These are phyloP conservation scores for Synanthedon myopaeformis DNA, from an alignment of 2,888 invertebrate species.

Conservation along the genomic window DNA sequence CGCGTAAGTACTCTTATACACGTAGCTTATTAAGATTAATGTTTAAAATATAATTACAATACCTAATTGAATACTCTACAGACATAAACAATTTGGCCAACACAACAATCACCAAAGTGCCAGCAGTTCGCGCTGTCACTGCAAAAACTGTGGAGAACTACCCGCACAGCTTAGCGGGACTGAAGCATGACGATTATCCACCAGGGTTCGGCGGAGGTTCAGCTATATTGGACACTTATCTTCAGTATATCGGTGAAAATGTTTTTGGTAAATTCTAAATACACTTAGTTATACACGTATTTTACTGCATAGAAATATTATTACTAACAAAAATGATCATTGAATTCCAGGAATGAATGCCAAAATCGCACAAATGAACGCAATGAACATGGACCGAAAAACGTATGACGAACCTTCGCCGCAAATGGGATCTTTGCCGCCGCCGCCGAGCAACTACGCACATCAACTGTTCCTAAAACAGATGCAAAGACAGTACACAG, in stretches of 20 bases:
- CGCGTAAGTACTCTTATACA: slow-evolving; percentile 50
- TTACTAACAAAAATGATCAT: neutral
- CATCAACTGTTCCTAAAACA: slow-evolving; percentile 75
- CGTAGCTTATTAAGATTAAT: neutral
- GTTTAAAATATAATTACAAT: neutral
- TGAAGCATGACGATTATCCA: slow-evolving; percentile 77
- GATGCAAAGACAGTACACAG: slow-evolving; percentile 73
- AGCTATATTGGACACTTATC: slow-evolving; percentile 86
- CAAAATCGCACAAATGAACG: slow-evolving; percentile 82
- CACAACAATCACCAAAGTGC: slow-evolving; percentile 75
- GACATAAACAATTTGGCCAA: slow-evolving; percentile 70
- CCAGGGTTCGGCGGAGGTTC: slow-evolving; percentile 79
- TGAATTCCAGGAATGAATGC: slow-evolving; percentile 77
- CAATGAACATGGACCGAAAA: slow-evolving; percentile 65
- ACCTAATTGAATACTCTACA: slow-evolving; percentile 11
- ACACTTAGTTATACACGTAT: neutral
- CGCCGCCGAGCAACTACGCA: slow-evolving; percentile 58
- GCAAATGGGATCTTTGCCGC: slow-evolving; percentile 66
- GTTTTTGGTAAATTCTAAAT: slow-evolving; percentile 70
- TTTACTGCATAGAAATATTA: neutral
- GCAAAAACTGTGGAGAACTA: slow-evolving; percentile 75
- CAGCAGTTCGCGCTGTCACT: slow-evolving; percentile 73
- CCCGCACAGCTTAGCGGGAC: slow-evolving; percentile 71
- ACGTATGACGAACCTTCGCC: slow-evolving; percentile 71
- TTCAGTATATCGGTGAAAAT: slow-evolving; percentile 89